Percentiles rank a stretch among this genome's conserved stretches.
phyloP scores from a whole-genome alignment of 2,113 vertebrate species.

The Cephalopterus ornatus region DNA sequence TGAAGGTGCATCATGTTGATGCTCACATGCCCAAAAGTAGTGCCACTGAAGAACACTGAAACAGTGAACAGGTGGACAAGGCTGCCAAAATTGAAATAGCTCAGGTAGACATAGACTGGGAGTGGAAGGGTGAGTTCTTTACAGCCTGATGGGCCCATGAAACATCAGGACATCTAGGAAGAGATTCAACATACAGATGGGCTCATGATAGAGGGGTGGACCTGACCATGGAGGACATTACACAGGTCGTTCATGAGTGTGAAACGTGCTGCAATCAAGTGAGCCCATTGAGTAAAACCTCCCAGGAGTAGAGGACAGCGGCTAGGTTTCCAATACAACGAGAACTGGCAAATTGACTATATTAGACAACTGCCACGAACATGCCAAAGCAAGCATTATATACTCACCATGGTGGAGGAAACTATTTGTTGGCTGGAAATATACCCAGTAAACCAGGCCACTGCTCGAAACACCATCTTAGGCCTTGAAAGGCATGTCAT shows the following conservation, averaged over 20 bases:
- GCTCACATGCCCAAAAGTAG: accelerated
- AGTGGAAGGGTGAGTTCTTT: neutral
- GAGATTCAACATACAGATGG: neutral
- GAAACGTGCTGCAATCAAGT: neutral
- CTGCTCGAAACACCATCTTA: neutral
- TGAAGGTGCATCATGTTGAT: neutral
- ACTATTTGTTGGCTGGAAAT: neutral
- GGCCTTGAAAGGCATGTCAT: neutral
- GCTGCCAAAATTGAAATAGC: neutral
- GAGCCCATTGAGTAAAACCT: neutral
- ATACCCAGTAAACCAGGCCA: neutral
- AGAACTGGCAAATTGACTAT: neutral
- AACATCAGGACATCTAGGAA: neutral
- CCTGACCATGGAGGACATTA: neutral
- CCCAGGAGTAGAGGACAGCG: neutral
- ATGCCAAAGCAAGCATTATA: neutral
- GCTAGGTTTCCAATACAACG: neutral
- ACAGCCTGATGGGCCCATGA: neutral
- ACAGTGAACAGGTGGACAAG: neutral
- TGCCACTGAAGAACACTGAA: accelerated
- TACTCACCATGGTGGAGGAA: neutral
- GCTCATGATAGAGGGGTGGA: neutral
- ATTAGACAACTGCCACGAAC: neutral
- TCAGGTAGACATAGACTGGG: neutral
- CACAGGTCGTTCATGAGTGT: neutral